Percentiles rank a stretch among this genome's conserved stretches.
phyloP scores from a whole-genome alignment of 2,113 vertebrate genomes.

The Leuciscus idus region DNA sequence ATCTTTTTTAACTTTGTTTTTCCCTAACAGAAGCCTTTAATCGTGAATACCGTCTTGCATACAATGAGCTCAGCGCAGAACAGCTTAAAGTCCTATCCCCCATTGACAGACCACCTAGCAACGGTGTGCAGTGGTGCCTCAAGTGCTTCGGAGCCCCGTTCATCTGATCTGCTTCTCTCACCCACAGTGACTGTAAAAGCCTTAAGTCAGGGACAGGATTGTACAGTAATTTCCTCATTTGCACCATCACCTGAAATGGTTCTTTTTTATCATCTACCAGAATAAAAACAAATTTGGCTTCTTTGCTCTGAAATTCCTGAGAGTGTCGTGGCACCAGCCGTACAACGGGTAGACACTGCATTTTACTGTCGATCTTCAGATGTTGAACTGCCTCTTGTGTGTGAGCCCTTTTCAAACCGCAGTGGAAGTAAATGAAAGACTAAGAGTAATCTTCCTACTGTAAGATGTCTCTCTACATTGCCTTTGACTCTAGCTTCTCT shows the following conservation, averaged over 20 bases:
- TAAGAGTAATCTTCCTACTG: not conserved
- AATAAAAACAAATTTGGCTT: slow-evolving; percentile 47
- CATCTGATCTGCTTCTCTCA: slow-evolving; percentile 73
- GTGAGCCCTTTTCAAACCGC: slow-evolving; percentile 20
- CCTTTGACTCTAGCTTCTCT: not conserved
- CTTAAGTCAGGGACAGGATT: slow-evolving; percentile 1
- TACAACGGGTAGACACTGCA: slow-evolving; percentile 20
- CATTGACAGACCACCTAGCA: slow-evolving; percentile 85
- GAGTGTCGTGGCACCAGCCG: slow-evolving; percentile 29
- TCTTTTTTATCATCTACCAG: slow-evolving; percentile 48
- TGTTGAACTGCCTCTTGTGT: slow-evolving; percentile 17
- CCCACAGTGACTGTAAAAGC: not conserved
- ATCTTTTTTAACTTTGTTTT: not conserved
- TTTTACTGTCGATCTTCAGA: slow-evolving; percentile 27
- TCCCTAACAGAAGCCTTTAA: slow-evolving; percentile 90
- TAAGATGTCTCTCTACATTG: slow-evolving; percentile 14
- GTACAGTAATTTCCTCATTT: slow-evolving; percentile 20
- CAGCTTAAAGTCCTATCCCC: slow-evolving; percentile 81
- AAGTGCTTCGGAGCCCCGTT: slow-evolving; percentile 89
- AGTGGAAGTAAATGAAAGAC: slow-evolving; percentile 29
- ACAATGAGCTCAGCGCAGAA: slow-evolving; percentile 81
- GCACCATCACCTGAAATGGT: slow-evolving; percentile 61
- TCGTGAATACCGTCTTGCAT: slow-evolving; percentile 87
- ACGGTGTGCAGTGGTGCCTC: slow-evolving; percentile 85
- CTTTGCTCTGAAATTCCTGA: slow-evolving; percentile 31